Evolutionary conservation across 2,113 vertebrate genomes (phyloP), one percentile per base, ranked within the genome.

Genomic region (Nerophis lumbriciformis): DNA sequence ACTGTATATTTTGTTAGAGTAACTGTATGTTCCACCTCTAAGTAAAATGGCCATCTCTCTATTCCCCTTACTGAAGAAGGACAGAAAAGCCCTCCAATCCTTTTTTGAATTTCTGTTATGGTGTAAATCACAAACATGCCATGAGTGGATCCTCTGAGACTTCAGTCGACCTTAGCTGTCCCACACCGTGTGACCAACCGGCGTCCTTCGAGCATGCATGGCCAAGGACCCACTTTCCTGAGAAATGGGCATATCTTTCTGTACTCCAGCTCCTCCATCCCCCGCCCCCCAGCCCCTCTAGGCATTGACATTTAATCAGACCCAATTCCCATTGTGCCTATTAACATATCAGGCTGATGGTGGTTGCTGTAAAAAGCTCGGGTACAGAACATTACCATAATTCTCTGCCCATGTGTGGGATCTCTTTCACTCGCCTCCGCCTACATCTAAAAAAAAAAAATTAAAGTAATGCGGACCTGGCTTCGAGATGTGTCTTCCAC

Each of bases 261-360:
- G 42, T 11, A 12, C 42, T 42, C 39, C 39, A 42, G 39, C 39
- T 42, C 10, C 8, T 9, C 16, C 21, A 9, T 50, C 53, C 59
- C 70, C 78, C 4, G 39, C 39, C 16, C 21, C 70, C 78, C 47
- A 68, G 72, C 82, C 21, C 87, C 81, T 89, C 71, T 72, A 79
- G 83, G 73, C 83, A 69, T 65, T 85, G 73, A 73, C 87, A 85
- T 85, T 90, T 91, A 90, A 92, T 92, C 86, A 90, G 80, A 72
- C 68, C 73, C 80, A 85, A 90, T 86, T 81, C 83, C 53, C 85
- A 85, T 78, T 82, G 78, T 86, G 87, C 80, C 81, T 66, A 82
- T 88, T 89, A 90, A 85, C 80, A 88, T 83, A 85, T 90, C 87
- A 82, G 6, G 10, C 63, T 71, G 66, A 80, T 80, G 38, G 66